Base-by-base conservation (phyloP, 2,797 vertebrate species). In the Scolopax bukidnonensis region DNA sequence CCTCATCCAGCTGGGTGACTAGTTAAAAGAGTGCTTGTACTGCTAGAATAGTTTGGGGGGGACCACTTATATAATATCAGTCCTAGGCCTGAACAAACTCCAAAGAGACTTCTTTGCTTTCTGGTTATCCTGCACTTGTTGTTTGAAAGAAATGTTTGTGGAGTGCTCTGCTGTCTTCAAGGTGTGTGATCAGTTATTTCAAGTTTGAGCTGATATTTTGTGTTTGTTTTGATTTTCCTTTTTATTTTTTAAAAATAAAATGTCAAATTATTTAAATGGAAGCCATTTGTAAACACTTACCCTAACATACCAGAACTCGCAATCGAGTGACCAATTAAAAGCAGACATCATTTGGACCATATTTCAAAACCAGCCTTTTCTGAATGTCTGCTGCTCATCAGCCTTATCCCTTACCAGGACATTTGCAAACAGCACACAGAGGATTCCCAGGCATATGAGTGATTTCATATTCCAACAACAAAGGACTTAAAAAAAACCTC, bases 391-490 rank as follows among this genome's bases (percentile, higher is more conserved):
- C 47, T 77, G 57, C 47, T 74, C 15, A 6, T 65, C 33, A 74
- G 20, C 53, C 74, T 92, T 71, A 70, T 30, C 53, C 32, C 33
- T 36, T 80, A 83, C 7, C 38, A 90, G 51, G 64, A 60, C 12
- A 65, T 32, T 16, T 73, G 41, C 20, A 68, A 85, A 82, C 8
- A 60, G 51, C 36, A 36, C 17, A 82, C 10, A 76, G 6, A 43
- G 84, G 56, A 70, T 48, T 64, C 41, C 41, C 36, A 75, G 54
- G 17, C 12, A 48, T 40, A 32, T 3, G 9, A 85, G 8, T 71
- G 77, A 45, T 50, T 89, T 80, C 84, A 93, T 87, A 64, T 19
- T 89, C 17, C 30, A 83, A 80, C 50, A 89, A 83, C 19, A 91
- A 64, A 40, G 63, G 71, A 57, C 9, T 28, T 27, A n/a, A 38